Evolutionary conservation across 2,797 vertebrate species (phyloP), one percentile per base, ranked within the genome.

Genomic region (Lepilemur ruficaudatus): DNA sequence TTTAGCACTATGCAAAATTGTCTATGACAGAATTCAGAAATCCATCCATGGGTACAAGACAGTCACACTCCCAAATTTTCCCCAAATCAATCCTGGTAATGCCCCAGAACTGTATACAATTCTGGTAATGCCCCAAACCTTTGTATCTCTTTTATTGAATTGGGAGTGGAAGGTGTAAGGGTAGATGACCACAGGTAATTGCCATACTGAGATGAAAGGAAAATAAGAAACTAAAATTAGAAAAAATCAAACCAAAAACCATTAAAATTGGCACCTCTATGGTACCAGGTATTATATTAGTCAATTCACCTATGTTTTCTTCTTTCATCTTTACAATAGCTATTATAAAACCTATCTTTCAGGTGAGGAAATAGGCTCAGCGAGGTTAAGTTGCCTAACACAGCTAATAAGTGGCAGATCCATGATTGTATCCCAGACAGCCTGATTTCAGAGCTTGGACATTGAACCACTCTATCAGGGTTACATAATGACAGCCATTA

Each of bases 401-500:
- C 3, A 83, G n/a, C 41, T 70, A 83, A 30, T 57, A 50, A 95
- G 59, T 79, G 65, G 38, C 28, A 96, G 57, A 75, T 35, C 35
- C 35, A 61, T 41, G 46, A 91, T 38, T 83, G 23, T 12, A 48
- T 86, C 50, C 22, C 61, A 55, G 32, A 52, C 20, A 43, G 25
- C 81, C 63, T 89, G 52, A 91, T 65, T 97, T 93, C n/a, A 70
- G 73, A 87, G 52, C 12, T 41, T 83, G 70, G 57, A 55, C n/a
- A 82, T 43, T 91, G 57, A 91, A 65, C 61, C 55, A 89, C 41
- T 80, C 72, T 95, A 61, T 35, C 55, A 79, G 69, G 28, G 14
- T 96, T 81, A 79, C 48, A 55, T 75, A 96, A 85, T 79, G 59
- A 73, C 50, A 93, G 23, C 52, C 63, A 95, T 94, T 89, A 91